Evolutionary conservation across 92 coral and sea anemone genomes (phyloP).

Genomic region (Epizoanthus stellaris): DNA sequence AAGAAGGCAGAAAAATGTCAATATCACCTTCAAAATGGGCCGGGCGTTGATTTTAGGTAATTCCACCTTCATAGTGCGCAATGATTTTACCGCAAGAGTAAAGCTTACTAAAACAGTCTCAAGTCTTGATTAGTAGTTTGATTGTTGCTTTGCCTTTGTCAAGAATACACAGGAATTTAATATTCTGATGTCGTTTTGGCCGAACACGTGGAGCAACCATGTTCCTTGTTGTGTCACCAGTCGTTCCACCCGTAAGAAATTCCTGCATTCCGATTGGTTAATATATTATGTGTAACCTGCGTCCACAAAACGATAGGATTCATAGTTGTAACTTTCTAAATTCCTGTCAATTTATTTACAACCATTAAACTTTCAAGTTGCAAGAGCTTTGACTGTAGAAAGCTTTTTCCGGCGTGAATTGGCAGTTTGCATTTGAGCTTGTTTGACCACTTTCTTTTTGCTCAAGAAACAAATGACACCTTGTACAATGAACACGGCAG

Average conservation of each 20-base stretch:
- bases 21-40: slow-evolving; percentile 25
- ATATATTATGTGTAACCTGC: neutral
- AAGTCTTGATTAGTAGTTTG: neutral
- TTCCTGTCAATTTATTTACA: too few species aligned
- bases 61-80: neutral
- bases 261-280: slow-evolving; percentile 13
- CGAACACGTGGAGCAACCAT: neutral
- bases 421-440: too few species aligned
- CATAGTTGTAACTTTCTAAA: too few species aligned
- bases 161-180: neutral
- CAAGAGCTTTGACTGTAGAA: too few species aligned
- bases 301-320: too few species aligned
- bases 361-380: too few species aligned
- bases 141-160: slow-evolving; percentile 11
- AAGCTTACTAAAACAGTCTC: neutral
- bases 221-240: slow-evolving; percentile 5
- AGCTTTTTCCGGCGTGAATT: too few species aligned
- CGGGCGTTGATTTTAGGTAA: slow-evolving; percentile 20
- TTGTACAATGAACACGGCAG: too few species aligned
- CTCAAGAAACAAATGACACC: too few species aligned
- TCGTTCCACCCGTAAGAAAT: slow-evolving; percentile 27
- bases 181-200: slow-evolving; percentile 34
- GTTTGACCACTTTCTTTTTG: too few species aligned
- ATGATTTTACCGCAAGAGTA: neutral
- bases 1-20: slow-evolving; percentile 50